Evolutionary conservation across 2,113 vertebrate genomes (phyloP).

Genomic region (Phylloscopus whistleri): DNA sequence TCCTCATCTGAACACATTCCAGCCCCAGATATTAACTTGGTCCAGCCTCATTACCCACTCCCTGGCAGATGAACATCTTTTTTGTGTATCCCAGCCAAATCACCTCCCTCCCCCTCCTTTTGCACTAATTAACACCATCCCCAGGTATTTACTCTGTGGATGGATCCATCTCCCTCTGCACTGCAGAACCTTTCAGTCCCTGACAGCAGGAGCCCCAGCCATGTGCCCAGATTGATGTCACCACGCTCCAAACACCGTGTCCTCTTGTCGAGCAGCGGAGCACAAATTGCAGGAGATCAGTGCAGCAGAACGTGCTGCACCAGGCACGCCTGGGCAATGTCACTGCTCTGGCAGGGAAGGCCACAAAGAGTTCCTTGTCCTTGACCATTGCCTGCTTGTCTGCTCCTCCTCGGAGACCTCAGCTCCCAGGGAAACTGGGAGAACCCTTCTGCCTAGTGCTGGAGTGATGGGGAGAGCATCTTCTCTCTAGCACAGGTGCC

Average conservation of each 20-base stretch:
- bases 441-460: neutral
- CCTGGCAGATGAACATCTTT: neutral
- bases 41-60: neutral
- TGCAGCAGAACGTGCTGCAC: neutral
- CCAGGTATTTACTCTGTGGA: neutral
- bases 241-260: neutral
- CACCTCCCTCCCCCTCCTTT: neutral
- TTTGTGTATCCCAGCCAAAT: neutral
- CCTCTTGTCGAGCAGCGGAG: neutral
- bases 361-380: neutral
- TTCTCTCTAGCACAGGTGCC: accelerated
- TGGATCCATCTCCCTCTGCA: neutral
- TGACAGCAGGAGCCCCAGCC: neutral
- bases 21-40: neutral
- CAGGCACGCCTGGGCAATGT: neutral
- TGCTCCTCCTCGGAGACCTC: neutral
- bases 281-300: neutral
- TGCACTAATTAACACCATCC: neutral
- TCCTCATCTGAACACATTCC: neutral
- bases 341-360: neutral
- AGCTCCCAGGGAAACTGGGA: neutral
- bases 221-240: neutral
- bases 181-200: neutral
- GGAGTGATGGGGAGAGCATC: accelerated
- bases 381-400: accelerated